These are phyloP conservation scores for Poecilia wingei DNA, from an alignment of 2,797 vertebrate species.

Conservation along the genomic window DNA sequence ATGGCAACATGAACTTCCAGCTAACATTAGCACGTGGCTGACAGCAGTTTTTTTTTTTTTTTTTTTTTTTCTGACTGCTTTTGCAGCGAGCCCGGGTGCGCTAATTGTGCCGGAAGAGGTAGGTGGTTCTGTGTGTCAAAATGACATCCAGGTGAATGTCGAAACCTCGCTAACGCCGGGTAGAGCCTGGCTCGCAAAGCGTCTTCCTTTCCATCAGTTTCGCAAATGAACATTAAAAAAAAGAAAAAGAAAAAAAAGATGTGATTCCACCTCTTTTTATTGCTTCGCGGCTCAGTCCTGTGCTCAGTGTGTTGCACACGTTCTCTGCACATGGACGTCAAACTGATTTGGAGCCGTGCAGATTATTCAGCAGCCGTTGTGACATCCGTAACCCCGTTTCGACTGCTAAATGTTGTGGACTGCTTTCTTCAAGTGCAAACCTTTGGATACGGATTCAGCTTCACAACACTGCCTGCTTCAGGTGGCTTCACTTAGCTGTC, in stretches of 20 bases:
- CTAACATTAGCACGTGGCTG: constrained; percentile 4
- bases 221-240: neutral
- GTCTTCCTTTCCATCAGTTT: constrained; percentile 1
- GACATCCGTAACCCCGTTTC: neutral
- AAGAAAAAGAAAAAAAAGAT: neutral
- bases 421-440: neutral
- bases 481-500: neutral
- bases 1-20: neutral
- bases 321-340: neutral
- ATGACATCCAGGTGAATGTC: constrained; percentile 9
- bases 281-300: neutral
- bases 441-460: neutral
- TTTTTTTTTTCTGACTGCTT: neutral
- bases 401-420: neutral
- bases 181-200: neutral
- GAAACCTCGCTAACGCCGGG: neutral
- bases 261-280: neutral
- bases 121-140: constrained; percentile 11
- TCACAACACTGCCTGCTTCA: neutral
- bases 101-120: neutral
- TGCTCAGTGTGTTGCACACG: neutral
- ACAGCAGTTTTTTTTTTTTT: neutral
- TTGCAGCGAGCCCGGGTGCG: neutral
- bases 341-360: neutral
- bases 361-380: neutral